phyloP scores from a whole-genome alignment of 2,888 invertebrate species.

The Cyrtodaria siliqua region DNA sequence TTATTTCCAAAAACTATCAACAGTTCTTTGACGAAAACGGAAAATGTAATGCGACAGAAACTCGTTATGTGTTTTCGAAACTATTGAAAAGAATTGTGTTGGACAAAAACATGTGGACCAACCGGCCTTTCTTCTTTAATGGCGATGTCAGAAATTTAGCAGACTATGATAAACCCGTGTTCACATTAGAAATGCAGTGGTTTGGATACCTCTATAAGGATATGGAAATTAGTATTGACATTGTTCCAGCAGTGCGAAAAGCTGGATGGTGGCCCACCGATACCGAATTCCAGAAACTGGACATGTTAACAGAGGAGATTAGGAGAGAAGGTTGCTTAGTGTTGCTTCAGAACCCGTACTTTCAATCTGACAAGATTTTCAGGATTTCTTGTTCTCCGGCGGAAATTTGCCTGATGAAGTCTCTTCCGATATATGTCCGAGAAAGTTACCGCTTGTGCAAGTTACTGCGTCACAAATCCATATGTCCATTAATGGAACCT shows the following conservation, averaged over 20 bases:
- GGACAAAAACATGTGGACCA: conserved; percentile 8
- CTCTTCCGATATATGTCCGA: too few species aligned
- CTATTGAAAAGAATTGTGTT: conserved; percentile 4
- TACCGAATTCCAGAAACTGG: conserved; percentile 7
- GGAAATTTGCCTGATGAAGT: too few species aligned
- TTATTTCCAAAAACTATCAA: conserved; percentile 2
- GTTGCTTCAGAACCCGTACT: conserved; percentile 9
- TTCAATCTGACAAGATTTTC: not conserved
- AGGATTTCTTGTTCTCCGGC: conserved; percentile 21
- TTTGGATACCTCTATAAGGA: conserved; percentile 13
- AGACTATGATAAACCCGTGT: conserved; percentile 18
- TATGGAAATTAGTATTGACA: conserved; percentile 24
- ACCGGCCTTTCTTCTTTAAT: not conserved
- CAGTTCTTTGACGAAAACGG: conserved; percentile 12
- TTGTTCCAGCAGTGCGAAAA: conserved; percentile 20
- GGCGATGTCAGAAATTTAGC: conserved; percentile 8
- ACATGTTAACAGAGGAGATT: conserved; percentile 10
- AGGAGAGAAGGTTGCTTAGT: conserved; percentile 17
- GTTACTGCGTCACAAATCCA: too few species aligned
- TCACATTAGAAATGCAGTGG: conserved; percentile 14
- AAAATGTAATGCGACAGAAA: conserved; percentile 5
- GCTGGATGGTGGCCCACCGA: conserved; percentile 18
- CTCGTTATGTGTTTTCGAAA: conserved; percentile 5
- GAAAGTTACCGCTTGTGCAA: too few species aligned
- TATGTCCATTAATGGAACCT: too few species aligned